Base-by-base conservation (phyloP, 2,113 vertebrate species). In the Heterochromis multidens region DNA sequence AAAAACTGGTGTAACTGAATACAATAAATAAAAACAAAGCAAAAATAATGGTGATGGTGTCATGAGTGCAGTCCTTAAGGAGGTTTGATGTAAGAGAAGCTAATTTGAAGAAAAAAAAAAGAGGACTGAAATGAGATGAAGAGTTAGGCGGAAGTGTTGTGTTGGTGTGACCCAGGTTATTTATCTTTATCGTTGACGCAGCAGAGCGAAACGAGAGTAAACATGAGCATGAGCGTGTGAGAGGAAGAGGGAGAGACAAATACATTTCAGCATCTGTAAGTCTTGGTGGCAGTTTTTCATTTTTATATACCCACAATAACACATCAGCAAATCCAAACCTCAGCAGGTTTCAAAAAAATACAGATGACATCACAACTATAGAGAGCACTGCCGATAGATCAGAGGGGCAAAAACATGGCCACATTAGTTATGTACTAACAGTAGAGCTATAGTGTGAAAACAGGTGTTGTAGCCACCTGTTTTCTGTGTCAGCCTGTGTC, bases 151-250 rank as follows among this genome's bases (percentile, higher is more conserved):
- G 70, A 46, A 74, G 46, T 33, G 46, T 54, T 31, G 70, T 54
- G 70, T 33, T 54, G 46, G 70, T 33, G 70, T 33, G 46, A 74
- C 27, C 19, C 2, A 74, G 46, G 46, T 74, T 74, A 74, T 60
- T 58, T 58, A 57, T 70, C 56, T 70, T 70, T 70, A 57, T 72
- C 80, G 58, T 81, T 72, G 52, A 81, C 63, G n/a, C 31, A 2
- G 4, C 35, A 10, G 5, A 80, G 46, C 54, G n/a, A 80, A 52
- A 67, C 17, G 12, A 21, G 52, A 46, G 40, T 58, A 70, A 70
- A 78, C 35, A 59, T 4, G 6, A 60, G 31, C 11, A 0, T 2
- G 31, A 25, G 14, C 35, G 6, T 31, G n/a, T 19, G 23, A 79
- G 35, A 43, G 29, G 31, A 2, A 33, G 54, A 52, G 46, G 46